A percentile compares a stretch with the other conserved stretches of the same genome.
These are phyloP conservation scores for Coranthus polyacanthus DNA, from an alignment of 2,797 vertebrate species.

Conservation along the genomic window DNA sequence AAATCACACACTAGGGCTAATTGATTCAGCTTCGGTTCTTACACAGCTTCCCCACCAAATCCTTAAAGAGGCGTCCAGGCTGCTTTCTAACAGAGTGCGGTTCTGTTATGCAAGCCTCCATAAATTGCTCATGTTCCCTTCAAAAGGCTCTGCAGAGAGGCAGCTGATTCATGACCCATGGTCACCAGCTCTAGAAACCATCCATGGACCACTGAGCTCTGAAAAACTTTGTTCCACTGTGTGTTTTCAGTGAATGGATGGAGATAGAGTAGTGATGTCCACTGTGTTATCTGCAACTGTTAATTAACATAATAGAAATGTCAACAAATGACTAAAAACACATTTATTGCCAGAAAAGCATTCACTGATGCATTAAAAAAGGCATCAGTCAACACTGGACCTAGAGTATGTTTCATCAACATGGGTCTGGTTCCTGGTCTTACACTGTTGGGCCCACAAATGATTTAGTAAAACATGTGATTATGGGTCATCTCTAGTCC, in stretches of 20 bases:
- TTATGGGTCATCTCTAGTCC: too few relatives aligned
- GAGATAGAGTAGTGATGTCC: neutral
- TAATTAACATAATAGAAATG: too few relatives aligned
- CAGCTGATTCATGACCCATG: slow-evolving; percentile 45
- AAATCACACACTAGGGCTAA: slow-evolving; percentile 68
- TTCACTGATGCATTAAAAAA: neutral
- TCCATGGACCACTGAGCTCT: neutral
- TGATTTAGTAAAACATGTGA: too few relatives aligned
- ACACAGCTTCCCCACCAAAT: slow-evolving; percentile 41
- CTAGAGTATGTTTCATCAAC: too few relatives aligned
- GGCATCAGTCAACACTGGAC: neutral
- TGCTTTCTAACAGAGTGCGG: slow-evolving; percentile 51
- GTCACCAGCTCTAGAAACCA: slow-evolving; percentile 23
- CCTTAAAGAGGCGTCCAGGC: slow-evolving; percentile 35
- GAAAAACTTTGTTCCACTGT: slow-evolving; percentile 11
- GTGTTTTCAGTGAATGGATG: neutral
- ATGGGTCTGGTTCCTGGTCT: too few relatives aligned
- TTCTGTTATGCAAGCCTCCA: slow-evolving; percentile 57
- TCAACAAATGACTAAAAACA: neutral
- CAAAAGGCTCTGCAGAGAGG: slow-evolving; percentile 40
- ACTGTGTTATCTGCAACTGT: too few relatives aligned
- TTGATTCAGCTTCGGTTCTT: slow-evolving; percentile 62
- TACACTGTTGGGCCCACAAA: too few relatives aligned
- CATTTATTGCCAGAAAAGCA: neutral
- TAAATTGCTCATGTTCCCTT: slow-evolving; percentile 47